Evolutionary conservation across 1,140 invertebrate genomes (phyloP).

Genomic region (Aporrectodea caliginosa): DNA sequence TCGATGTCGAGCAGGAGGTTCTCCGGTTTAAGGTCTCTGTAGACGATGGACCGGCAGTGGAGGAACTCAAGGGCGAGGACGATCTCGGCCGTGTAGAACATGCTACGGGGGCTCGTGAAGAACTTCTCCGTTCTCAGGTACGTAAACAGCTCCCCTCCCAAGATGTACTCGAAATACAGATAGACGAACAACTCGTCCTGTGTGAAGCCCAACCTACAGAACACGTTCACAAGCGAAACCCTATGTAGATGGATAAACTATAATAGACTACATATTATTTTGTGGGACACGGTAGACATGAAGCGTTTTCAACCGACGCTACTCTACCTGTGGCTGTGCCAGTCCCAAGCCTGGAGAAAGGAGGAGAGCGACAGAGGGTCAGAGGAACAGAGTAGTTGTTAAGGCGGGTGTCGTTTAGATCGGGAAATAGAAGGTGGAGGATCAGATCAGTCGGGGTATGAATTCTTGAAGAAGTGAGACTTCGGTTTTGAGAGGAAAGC

Average conservation of each 20-base stretch:
- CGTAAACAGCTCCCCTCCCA: conserved; percentile 98
- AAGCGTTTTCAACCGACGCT: not conserved
- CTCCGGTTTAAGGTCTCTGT: conserved; percentile 96
- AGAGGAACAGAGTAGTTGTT: not conserved
- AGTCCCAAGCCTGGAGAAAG: no score
- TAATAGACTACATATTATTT: no score
- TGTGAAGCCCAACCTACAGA: conserved; percentile 85
- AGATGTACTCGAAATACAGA: conserved; percentile 97
- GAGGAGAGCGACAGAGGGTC: not conserved
- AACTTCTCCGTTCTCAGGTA: conserved; percentile 82
- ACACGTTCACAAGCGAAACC: no score
- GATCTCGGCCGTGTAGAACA: conserved; percentile 93
- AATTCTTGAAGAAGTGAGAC: no score
- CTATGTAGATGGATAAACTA: no score
- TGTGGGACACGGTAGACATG: conserved; percentile 46
- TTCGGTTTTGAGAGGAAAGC: no score
- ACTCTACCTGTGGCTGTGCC: no score
- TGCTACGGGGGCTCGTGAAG: conserved; percentile 55
- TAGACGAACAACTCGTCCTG: conserved; percentile 86
- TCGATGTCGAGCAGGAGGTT: conserved; percentile 93
- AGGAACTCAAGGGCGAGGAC: conserved; percentile 89
- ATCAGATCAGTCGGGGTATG: no score
- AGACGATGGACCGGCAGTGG: conserved; percentile 60
- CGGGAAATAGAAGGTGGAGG: no score
- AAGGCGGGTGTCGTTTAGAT: no score